Conservation (phyloP, 2,888 invertebrate species). For the Trissolcus japonicus region DNA sequence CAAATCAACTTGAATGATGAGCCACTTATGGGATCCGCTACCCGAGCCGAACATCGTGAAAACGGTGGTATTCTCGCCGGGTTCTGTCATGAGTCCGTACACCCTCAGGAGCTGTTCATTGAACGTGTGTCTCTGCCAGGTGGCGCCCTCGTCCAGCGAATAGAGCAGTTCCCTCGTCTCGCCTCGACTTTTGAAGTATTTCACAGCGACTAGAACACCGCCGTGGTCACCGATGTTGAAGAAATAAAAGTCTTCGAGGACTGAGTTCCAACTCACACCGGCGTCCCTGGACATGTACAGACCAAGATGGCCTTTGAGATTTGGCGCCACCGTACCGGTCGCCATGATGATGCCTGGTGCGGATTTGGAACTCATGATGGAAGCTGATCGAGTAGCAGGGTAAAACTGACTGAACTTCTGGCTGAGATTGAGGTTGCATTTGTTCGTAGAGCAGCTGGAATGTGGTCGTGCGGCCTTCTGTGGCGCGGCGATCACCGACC, state of each 20-base stretch:
- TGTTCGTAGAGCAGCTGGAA: constrained; percentile 81
- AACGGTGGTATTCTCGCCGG: constrained; percentile 93
- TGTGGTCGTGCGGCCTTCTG: constrained; percentile 83
- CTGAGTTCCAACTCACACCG: constrained; percentile 88
- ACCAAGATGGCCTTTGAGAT: constrained; percentile 87
- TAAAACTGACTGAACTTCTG: constrained; percentile 91
- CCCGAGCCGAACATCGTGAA: constrained; percentile 94
- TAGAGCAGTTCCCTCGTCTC: constrained; percentile 88
- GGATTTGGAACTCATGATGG: constrained; percentile 90
- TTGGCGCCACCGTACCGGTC: constrained; percentile 87
- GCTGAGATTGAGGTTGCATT: constrained; percentile 91
- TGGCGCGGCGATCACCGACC: constrained; percentile 87
- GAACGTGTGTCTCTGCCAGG: constrained; percentile 86
- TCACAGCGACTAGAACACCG: constrained; percentile 90
- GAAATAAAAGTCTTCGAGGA: constrained; percentile 87
- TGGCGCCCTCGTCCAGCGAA: constrained; percentile 90
- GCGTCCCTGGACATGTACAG: constrained; percentile 90
- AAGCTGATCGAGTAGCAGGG: constrained; percentile 86
- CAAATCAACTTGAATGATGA: constrained; percentile 85
- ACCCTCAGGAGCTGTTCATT: constrained; percentile 85
- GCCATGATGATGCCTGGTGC: constrained; percentile 93
- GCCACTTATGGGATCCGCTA: constrained; percentile 88
- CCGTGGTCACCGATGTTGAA: constrained; percentile 95
- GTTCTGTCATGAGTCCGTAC: constrained; percentile 95
- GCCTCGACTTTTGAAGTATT: constrained; percentile 85